phyloP scores from a whole-genome alignment of 2,797 vertebrate genomes.

The Dendrocincla fuliginosa region DNA sequence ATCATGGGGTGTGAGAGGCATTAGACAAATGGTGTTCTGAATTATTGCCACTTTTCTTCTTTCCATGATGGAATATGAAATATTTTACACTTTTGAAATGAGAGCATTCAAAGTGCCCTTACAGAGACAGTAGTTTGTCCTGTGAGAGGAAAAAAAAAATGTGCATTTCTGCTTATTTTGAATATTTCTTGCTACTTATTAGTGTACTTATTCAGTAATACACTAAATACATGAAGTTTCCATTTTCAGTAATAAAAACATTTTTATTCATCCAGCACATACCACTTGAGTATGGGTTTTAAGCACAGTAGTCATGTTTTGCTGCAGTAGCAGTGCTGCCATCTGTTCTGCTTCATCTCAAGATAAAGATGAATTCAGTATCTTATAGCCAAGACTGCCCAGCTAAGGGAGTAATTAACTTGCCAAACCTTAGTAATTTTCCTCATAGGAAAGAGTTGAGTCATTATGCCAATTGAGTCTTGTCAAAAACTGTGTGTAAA shows the following conservation, averaged over 20 bases:
- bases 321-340: background rate
- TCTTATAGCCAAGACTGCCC: background rate
- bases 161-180: background rate
- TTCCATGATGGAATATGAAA: background rate
- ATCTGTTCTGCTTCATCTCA: background rate
- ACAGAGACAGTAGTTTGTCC: background rate
- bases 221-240: background rate
- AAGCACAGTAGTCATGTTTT: background rate
- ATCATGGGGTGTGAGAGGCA: background rate
- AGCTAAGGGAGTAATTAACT: background rate
- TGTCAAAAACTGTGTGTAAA: background rate
- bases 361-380: background rate
- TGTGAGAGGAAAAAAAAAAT: background rate
- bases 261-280: background rate
- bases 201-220: background rate
- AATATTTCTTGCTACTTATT: background rate
- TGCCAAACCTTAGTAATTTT: slow-evolving; percentile 17
- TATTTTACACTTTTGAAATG: background rate
- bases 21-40: background rate
- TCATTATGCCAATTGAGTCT: background rate
- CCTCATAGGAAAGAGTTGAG: background rate
- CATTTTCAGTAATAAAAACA: background rate
- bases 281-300: background rate
- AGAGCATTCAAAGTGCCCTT: background rate
- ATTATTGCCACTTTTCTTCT: background rate